Base-by-base conservation (phyloP, 2,797 vertebrate species). In the Anniella stebbinsi region DNA sequence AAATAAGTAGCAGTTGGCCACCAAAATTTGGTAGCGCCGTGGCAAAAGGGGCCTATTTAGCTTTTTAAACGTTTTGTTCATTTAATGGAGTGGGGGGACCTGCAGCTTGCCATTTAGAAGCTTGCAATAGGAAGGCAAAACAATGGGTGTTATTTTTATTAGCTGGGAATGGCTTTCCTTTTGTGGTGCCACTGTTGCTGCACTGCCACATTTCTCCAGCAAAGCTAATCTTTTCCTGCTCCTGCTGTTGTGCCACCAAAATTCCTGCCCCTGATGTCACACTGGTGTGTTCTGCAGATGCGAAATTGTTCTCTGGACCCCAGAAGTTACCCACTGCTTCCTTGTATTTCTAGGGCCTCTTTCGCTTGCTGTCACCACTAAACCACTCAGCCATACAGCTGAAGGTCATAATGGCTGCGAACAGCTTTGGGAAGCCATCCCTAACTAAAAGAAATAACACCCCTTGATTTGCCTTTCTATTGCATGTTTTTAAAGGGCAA, bases 361-460 rank as follows among this genome's bases (percentile, higher is more conserved):
- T 18, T 75, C 57, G 11, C 0, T 60, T 51, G 5, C 63, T 48
- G 38, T 18, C 41, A 48, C 80, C 38, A 33, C 23, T 84, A 66
- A 84, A 73, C 51, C 57, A 66, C 54, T 92, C 17, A 57, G n/a
- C 51, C 70, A 63, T 88, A 70, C 25, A 81, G 54, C 66, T 69
- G 33, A 90, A 82, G 60, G 30, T 69, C 12, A 2, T 73, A 21
- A 23, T 67, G 63, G 66, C 30, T 12, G 0, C 0, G 51, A 78
- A 54, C 73, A 89, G 41, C 33, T n/a, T 12, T 33, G 41, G 4
- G 23, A 1, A 80, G 9, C 73, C 0, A 0, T 6, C 41, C 70
- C 80, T 91, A 51, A n/a, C 51, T 92, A 66, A 5, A 2, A 48
- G 30, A 92, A 83, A 28, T 1, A n/a, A 73, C n/a, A 89, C 36